phyloP scores from a whole-genome alignment of 2,888 invertebrate genomes.

The Barypeithes pellucidus region DNA sequence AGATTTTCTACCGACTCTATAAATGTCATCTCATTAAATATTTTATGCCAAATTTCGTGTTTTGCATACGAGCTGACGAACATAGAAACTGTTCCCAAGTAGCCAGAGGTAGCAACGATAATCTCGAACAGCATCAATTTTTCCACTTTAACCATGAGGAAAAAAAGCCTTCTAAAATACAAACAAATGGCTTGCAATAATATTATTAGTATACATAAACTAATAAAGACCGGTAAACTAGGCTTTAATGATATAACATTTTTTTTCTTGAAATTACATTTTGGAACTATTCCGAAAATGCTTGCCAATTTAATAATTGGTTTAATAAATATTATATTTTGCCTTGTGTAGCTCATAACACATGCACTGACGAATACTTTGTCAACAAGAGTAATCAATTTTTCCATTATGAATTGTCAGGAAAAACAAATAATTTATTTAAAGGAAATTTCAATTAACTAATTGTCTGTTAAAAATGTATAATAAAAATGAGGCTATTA shows the following conservation, averaged over 20 bases:
- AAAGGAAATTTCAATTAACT: too few relatives aligned
- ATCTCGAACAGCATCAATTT: not conserved
- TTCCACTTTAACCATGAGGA: not conserved
- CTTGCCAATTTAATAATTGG: not conserved
- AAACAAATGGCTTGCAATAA: not conserved
- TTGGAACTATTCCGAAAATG: slow-evolving; percentile 1
- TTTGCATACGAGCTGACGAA: not conserved
- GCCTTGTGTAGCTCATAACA: slow-evolving; percentile 1
- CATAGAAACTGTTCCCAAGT: not conserved
- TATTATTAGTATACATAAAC: not conserved
- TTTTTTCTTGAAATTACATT: not conserved
- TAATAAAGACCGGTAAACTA: not conserved
- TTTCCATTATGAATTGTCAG: too few relatives aligned
- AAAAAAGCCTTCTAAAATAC: not conserved
- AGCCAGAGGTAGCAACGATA: not conserved
- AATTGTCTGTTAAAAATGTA: too few relatives aligned
- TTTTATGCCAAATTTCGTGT: not conserved
- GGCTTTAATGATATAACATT: not conserved
- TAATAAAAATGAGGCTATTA: too few relatives aligned
- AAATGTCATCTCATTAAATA: not conserved
- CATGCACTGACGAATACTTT: too few relatives aligned
- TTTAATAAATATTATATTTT: not conserved
- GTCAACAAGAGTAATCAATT: too few relatives aligned
- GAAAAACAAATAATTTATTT: too few relatives aligned
- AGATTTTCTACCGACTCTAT: not conserved